Base-by-base conservation (phyloP, 2,797 vertebrate species). In the Lagothrix lagotricha region DNA sequence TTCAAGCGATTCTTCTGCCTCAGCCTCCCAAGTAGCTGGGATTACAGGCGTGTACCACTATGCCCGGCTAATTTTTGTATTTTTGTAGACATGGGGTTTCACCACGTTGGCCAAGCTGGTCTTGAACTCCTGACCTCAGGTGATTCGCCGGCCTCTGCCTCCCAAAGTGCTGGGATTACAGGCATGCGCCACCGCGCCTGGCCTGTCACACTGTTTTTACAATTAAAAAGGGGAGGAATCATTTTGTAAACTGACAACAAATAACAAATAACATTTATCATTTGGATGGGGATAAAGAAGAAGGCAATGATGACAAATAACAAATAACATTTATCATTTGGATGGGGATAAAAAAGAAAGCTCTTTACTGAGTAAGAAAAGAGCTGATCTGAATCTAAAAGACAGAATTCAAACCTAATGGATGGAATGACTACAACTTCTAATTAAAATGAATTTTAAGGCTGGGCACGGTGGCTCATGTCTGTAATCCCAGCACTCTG, bases 201-300 rank as follows among this genome's bases (percentile, higher is more conserved):
- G 33, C 15, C 64, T 67, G 64, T n/a, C 33, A n/a, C 33, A 58
- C 2, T 80, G 8, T 83, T 92, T 96, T 81, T 41, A 94, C 8
- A 96, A 46, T 44, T 2, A 72, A 33, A 86, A 88, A 84, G 4
- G 28, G 13, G 24, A 91, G 10, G 17, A 84, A 82, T 81, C 46
- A 81, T 75, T 92, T 93, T 94, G n/a, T 52, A 89, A 87, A 94
- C 8, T 54, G 76, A 77, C 11, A 76, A 86, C 52, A 92, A 94
- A 76, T 48, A 48, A 48, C 46, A 48, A 48, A 22, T 87, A 41
- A 20, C 20, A 80, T 88, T 97, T 94, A 73, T 30, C 36, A 73
- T 12, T 41, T 22, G n/a, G 33, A 28, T 46, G 26, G 44, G 70
- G 33, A 52, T 67, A 84, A 93, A 88, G 19, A 95, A 57, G 26